Evolutionary conservation across 2,888 invertebrate species (phyloP), one percentile per base, ranked within the genome.

Genomic region (Ectemnius continuus): DNA sequence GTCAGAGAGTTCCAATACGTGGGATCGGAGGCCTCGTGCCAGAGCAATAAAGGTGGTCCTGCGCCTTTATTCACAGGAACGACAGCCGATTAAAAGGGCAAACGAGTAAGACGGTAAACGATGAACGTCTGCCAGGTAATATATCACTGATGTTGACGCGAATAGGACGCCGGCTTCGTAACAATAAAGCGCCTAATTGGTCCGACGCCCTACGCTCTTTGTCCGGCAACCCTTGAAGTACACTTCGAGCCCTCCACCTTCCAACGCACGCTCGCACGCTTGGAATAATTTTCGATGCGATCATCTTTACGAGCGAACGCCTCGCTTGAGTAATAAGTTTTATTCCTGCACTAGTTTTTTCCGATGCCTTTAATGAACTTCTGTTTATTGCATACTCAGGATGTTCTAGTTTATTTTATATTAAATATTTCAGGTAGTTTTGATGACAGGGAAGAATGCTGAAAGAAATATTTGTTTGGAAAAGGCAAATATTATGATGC

Each of bases 181-280:
- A 89, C 88, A 89, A 89, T 89, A 85, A 86, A 83, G 73, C 83
- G 80, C 84, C 87, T 89, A 89, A 89, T 89, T 89, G 88, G 84
- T 83, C 68, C 78, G 84, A 86, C 81, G 78, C 36, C 36, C 36
- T 70, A 72, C 20, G 65, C 70, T 79, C 84, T 83, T 87, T 87
- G 86, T 87, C 70, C 67, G 52, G 61, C 73, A 78, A 77, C 79
- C 80, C 81, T 75, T 81, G 67, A 48, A 73, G 59, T 74, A 73
- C 72, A 74, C 79, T 82, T 78, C 36, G 36, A 82, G 79, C 80
- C 81, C 70, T 77, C 68, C 66, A 78, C n/a, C 14, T 52, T 80
- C 81, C 73, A 67, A 5, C 52, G 52, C 23, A 2, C 56, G 59
- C 60, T 70, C 77, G 84, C 84, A 82, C 84, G 81, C 80, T 78